A percentile compares a stretch with the other conserved stretches of the same genome.
Conservation (phyloP, 2,888 invertebrate species). For the Sarcophaga subvicina region DNA sequence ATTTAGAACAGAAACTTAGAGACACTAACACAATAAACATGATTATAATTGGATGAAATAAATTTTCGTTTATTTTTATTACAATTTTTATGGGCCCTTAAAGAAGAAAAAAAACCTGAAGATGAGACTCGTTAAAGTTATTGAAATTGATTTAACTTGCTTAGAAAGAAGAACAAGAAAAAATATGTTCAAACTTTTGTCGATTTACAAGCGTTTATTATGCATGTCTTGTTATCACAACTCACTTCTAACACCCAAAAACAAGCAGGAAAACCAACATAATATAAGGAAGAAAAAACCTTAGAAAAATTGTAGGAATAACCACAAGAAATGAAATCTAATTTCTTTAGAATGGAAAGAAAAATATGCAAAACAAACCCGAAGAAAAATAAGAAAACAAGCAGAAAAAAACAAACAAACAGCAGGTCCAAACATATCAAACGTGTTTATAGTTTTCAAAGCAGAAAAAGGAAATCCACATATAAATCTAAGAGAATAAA, state of each 20-base stretch:
- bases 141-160: slow-evolving; percentile 35
- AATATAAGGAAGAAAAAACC: background rate
- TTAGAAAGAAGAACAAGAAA: background rate
- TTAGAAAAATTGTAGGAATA: no score
- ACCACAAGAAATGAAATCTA: background rate
- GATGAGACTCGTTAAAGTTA: slow-evolving; percentile 16
- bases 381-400: slow-evolving; percentile 6
- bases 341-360: background rate
- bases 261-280: background rate
- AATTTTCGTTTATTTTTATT: slow-evolving; percentile 9
- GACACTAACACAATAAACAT: background rate
- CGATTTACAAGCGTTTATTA: slow-evolving; percentile 13
- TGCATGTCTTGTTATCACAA: background rate
- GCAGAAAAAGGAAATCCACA: background rate
- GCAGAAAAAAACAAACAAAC: background rate
- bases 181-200: slow-evolving; percentile 26
- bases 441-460: slow-evolving; percentile 4
- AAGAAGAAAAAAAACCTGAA: background rate
- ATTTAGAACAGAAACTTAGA: no score
- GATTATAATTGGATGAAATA: slow-evolving; percentile 9
- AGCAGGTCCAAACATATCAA: slow-evolving; percentile 20
- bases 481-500: background rate
- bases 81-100: background rate
- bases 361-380: slow-evolving; percentile 24
- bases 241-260: background rate